Evolutionary conservation across 2,888 invertebrate genomes (phyloP), one percentile per base, ranked within the genome.

Genomic region (Chymomyza caudatula): DNA sequence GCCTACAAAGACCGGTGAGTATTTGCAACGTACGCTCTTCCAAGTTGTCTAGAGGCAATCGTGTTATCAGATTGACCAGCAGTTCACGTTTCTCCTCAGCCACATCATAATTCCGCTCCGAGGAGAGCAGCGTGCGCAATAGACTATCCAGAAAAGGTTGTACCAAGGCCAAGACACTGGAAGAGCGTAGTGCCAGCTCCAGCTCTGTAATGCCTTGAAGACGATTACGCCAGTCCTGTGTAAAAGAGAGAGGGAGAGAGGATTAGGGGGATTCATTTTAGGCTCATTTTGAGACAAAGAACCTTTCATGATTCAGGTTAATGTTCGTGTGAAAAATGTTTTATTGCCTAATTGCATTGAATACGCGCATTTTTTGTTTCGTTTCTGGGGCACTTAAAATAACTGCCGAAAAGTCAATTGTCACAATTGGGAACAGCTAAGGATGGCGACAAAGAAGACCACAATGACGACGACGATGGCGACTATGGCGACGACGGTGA

Each of bases 71-170:
- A 81, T 91, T 91, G 49, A 88, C 84, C 59, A 91, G 67, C 6
- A 91, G 75, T 37, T 88, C 88, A 1, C 89, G 83, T 60, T 90
- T 90, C n/a, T 89, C 88, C 56, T 90, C 90, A 4, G 88, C 78
- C 8, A 91, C 90, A 65, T 90, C 89, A 1, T 85, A 76, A 75
- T 91, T 89, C 65, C 93, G 92, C 88, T 95, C 95, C 67, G 94
- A 93, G 42, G 93, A 91, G 19, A 95, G 90, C 56, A 93, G 89
- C 25, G 94, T 92, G 75, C 93, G 92, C 63, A 95, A 91, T 68
- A 95, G 92, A 25, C 93, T 91, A 72, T 93, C 92, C 80, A 95
- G 90, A 86, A 93, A 92, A 2, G 94, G 92, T 78, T 93, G 92
- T 56, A 94, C 91, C 54, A 90, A 85, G 19, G 91, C 90, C 71